Conservation (phyloP, 1,140 invertebrate genomes). For the Drosophila miranda region DNA sequence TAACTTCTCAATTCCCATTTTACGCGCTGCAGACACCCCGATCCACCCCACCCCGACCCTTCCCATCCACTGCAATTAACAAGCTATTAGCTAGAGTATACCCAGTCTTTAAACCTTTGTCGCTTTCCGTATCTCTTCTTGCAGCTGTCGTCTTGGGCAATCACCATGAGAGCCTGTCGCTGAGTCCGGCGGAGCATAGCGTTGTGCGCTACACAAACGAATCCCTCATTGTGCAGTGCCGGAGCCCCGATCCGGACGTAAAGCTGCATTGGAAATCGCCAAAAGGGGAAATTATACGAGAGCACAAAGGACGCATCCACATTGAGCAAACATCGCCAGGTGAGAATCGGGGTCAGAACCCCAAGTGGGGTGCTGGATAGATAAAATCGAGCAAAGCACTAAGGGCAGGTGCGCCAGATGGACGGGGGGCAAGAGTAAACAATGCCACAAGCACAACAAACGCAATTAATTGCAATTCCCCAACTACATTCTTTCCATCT, state of each 20-base stretch:
- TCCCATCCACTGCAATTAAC: conserved; percentile 51
- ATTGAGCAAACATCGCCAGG: conserved; percentile 72
- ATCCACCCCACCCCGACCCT: no score
- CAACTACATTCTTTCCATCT: conserved; percentile 21
- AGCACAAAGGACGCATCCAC: conserved; percentile 82
- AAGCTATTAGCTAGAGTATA: conserved; percentile 41
- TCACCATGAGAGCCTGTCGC: conserved; percentile 64
- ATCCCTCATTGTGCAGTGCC: conserved; percentile 82
- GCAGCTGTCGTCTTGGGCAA: conserved; percentile 63
- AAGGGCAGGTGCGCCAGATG: conserved; percentile 2
- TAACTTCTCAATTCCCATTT: conserved; percentile 44
- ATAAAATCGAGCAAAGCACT: conserved; percentile 17
- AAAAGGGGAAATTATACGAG: conserved; percentile 75
- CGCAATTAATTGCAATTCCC: conserved; percentile 72
- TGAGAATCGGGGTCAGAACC: conserved; percentile 19
- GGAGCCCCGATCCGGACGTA: conserved; percentile 57
- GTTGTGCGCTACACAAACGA: conserved; percentile 82
- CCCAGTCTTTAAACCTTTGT: conserved; percentile 2
- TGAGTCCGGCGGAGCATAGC: conserved; percentile 70
- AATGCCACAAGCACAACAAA: conserved; percentile 61
- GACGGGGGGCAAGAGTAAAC: conserved; percentile 6
- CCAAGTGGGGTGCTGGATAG: conserved; percentile 7
- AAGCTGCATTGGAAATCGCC: conserved; percentile 81
- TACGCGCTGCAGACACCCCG: conserved; percentile 8
- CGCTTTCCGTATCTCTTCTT: conserved; percentile 22